These are phyloP conservation scores for Emydoidea blandingii DNA, from an alignment of 2,797 vertebrate species.

Conservation along the genomic window DNA sequence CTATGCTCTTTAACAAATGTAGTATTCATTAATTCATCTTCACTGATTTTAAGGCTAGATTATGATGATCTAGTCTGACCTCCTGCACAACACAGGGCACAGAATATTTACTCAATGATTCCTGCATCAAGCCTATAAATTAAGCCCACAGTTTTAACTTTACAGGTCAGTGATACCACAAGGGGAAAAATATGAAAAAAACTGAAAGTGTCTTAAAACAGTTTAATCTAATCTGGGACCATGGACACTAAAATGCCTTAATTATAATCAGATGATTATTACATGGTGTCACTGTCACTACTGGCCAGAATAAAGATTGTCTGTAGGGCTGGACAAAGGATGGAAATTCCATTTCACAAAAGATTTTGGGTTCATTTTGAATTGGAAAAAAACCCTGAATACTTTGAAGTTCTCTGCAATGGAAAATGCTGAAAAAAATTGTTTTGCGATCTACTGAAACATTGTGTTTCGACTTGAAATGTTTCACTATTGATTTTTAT, in stretches of 20 bases:
- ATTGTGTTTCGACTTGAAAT: too few species aligned
- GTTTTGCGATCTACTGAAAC: not conserved
- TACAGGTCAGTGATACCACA: not conserved
- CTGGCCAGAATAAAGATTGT: not conserved
- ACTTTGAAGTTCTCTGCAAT: not conserved
- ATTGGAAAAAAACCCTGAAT: not conserved
- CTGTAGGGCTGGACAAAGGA: not conserved
- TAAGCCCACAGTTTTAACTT: not conserved
- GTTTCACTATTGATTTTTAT: too few species aligned
- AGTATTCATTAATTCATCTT: not conserved
- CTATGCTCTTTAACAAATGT: not conserved
- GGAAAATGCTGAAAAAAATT: not conserved
- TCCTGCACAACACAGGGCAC: not conserved
- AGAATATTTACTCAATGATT: not conserved
- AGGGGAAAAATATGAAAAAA: not conserved
- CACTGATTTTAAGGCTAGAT: not conserved
- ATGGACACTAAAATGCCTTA: not conserved
- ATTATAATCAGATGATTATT: not conserved
- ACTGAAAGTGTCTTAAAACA: not conserved
- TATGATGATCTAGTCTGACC: not conserved
- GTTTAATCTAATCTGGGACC: not conserved
- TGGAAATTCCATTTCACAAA: not conserved
- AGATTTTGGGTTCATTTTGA: not conserved
- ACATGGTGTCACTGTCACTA: not conserved
- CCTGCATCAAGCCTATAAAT: not conserved